Evolutionary conservation across 2,888 invertebrate genomes (phyloP), one percentile per base, ranked within the genome.

Genomic region (Brachyopa scutellaris): DNA sequence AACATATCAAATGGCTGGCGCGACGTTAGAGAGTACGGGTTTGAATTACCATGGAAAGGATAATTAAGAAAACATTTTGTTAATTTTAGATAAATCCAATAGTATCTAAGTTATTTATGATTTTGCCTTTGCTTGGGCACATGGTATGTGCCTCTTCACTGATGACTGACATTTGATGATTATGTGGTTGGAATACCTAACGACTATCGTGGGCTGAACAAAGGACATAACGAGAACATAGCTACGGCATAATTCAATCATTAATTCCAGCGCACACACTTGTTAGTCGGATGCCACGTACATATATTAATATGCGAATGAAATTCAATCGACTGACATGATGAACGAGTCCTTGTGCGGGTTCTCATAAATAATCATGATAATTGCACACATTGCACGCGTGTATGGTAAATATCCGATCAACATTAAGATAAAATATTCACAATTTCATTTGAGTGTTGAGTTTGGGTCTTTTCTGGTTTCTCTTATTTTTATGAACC

Each of bases 371-470:
- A 55, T 55, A 64, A 55, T 55, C 53, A 55, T 13, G 42, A 62
- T 72, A 61, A 73, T 73, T 62, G 53, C 45, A 31, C 23, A 53
- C 33, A 33, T 33, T 42, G 40, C 59, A 29, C 42, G 42, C 15
- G 42, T 21, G n/a, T n/a, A n/a, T n/a, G n/a, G n/a, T n/a, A 61
- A 33, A 62, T 53, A 53, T 62, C 40, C 53, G 36, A 53, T 72
- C 53, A 62, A 51, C 72, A 45, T 40, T 51, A 51, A 33, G 62
- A 62, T 62, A 53, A 51, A 72, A 62, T 53, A 67, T 42, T 5
- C 29, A 11, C n/a, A n/a, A n/a, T 8, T 9, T 38, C 19, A 38
- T 21, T 1, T 38, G 13, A 4, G 26, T 26, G 26, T 26, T 3
- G 26, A 6, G 4, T 26, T 26, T 6, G 26, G 26, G 26, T 3